Evolutionary conservation across 2,888 invertebrate species (phyloP), one percentile per base, ranked within the genome.

Genomic region (Dasysyrphus tricinctus): DNA sequence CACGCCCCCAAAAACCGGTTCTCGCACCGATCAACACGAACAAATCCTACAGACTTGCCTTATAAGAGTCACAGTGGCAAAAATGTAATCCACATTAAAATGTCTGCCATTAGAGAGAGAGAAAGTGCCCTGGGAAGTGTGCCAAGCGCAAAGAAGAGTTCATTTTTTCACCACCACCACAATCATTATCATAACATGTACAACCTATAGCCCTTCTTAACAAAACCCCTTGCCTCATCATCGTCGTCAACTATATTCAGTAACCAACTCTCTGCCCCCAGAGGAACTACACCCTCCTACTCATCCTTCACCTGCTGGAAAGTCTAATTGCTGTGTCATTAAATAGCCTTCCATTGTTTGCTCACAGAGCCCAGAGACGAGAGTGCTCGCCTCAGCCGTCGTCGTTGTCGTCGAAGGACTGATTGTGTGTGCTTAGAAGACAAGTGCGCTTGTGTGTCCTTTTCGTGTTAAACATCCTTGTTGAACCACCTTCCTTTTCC

Each of bases 51-150:
- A 70, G 75, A 51, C 77, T 72, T 57, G 39, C 65, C 42, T 70
- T 61, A 14, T 42, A 39, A 42, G 29, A n/a, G n/a, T 42, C 29
- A 24, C 39, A 44, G 51, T 80, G 56, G 49, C 74, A 44, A 67
- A 67, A 67, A 67, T 82, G 82, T 86, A 81, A 86, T 78, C 86
- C 75, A 86, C 81, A 82, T 86, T 86, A 86, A 79, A 79, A 72
- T 79, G 86, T 86, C 82, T 74, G 34, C 82, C 75, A 74, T 56
- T 42, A 57, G 42, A 37, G 51, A 57, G 42, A 37, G 51, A 32
- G 69, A 51, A 24, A 57, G 69, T 69, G 69, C n/a, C 69, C 29
- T 78, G 78, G 86, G 74, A 82, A 82, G 82, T 82, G 65, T 82
- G 86, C 86, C 86, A 86, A 78, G 73, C 59, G 56, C 59, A 63